Percentiles rank a stretch among this genome's conserved stretches.
Evolutionary conservation across 92 coral and sea anemone species (phyloP).

Genomic region (Paramuricea clavata): DNA sequence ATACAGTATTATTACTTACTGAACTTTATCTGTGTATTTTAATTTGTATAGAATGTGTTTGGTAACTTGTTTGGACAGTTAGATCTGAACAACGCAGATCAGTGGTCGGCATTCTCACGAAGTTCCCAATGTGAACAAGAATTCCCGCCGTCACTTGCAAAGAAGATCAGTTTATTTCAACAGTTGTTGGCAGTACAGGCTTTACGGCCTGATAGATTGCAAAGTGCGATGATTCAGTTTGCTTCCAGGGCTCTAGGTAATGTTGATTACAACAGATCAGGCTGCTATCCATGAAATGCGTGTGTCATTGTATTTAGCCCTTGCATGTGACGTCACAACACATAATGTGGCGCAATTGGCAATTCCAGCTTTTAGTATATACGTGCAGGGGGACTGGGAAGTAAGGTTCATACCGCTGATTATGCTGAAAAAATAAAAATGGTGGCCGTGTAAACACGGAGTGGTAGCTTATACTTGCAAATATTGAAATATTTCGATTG

Average conservation of each 20-base stretch:
- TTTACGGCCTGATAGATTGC: slow-evolving; percentile 95
- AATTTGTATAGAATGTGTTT: slow-evolving; percentile 77
- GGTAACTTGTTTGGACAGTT: slow-evolving; percentile 82
- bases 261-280: neutral
- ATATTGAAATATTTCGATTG: no score
- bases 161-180: slow-evolving; percentile 90
- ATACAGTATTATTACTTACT: no score
- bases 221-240: slow-evolving; percentile 95
- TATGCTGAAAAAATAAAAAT: no score
- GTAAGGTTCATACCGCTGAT: no score
- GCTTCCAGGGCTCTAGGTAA: slow-evolving; percentile 97
- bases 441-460: no score
- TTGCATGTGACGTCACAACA: no score
- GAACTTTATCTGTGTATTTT: neutral
- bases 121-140: slow-evolving; percentile 99
- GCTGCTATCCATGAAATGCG: no score
- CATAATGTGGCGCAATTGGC: no score
- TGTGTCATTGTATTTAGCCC: no score
- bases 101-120: slow-evolving; percentile 91
- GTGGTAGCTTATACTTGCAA: no score
- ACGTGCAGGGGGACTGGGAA: no score
- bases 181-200: slow-evolving; percentile 93
- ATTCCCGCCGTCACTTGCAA: slow-evolving; percentile 85
- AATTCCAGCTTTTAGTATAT: no score
- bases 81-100: slow-evolving; percentile 83